Percentiles rank a stretch among this genome's conserved stretches.
Conservation (phyloP, 2,797 vertebrate species). For the Rhinatrema bivittatum region DNA sequence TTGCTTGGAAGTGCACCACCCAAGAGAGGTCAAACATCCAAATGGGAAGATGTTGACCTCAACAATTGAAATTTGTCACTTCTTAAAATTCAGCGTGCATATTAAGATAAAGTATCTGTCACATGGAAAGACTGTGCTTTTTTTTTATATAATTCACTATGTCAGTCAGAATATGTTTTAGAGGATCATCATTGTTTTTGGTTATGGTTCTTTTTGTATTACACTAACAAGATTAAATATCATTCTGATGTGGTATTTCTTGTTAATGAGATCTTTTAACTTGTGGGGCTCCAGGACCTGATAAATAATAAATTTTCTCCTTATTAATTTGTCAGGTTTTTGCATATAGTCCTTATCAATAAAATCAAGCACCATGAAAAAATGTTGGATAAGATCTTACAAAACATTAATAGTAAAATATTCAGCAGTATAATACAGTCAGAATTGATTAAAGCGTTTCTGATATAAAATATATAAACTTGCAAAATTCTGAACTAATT, state of each 20-base stretch:
- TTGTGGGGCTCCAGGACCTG: slow-evolving; percentile 35
- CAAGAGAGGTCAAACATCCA: slow-evolving; percentile 61
- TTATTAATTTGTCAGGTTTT: slow-evolving; percentile 18
- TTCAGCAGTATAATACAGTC: no score
- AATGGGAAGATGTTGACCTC: slow-evolving; percentile 64
- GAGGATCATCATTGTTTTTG: slow-evolving; percentile 13
- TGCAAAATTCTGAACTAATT: no score
- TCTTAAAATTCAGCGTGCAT: slow-evolving; percentile 52
- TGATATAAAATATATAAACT: no score
- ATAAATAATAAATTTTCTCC: slow-evolving; percentile 38
- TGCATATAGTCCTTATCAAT: slow-evolving; percentile 8
- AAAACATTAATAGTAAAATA: no score
- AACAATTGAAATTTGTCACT: slow-evolving; percentile 54
- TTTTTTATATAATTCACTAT: neutral
- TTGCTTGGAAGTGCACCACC: slow-evolving; percentile 57
- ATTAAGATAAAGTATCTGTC: slow-evolving; percentile 35
- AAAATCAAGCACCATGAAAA: slow-evolving; percentile 15
- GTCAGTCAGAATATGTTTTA: slow-evolving; percentile 23
- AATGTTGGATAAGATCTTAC: no score
- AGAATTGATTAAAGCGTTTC: no score
- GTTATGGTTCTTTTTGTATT: slow-evolving; percentile 7
- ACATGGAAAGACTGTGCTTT: slow-evolving; percentile 14
- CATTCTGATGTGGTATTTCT: slow-evolving; percentile 16
- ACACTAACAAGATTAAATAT: slow-evolving; percentile 36
- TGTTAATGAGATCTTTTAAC: slow-evolving; percentile 34